phyloP scores from a whole-genome alignment of 2,888 invertebrate genomes.

The Volucella bombylans region DNA sequence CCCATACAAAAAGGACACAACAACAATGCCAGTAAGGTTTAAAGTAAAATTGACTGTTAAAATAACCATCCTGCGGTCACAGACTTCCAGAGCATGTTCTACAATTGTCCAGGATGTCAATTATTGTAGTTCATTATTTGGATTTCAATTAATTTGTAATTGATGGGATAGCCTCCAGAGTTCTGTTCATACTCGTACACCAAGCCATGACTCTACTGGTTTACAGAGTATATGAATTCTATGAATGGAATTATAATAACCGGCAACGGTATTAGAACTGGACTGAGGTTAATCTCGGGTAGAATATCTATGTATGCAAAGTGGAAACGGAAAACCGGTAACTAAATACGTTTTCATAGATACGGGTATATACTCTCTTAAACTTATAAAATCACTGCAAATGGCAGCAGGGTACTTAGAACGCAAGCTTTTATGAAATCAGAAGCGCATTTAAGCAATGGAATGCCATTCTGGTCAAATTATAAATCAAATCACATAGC shows the following conservation, averaged over 20 bases:
- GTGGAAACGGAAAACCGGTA: no score
- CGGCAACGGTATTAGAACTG: no score
- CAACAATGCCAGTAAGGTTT: constrained; percentile 32
- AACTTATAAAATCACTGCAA: no score
- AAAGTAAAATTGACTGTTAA: constrained; percentile 42
- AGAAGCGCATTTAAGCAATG: constrained; percentile 15
- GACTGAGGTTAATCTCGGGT: no score
- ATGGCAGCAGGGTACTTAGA: no score
- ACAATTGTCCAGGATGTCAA: constrained; percentile 65
- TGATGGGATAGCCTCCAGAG: constrained; percentile 47
- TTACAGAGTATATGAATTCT: no score
- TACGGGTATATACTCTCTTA: no score
- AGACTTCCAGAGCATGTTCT: constrained; percentile 49
- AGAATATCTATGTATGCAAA: no score
- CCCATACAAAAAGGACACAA: constrained; percentile 3
- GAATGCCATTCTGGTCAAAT: constrained; percentile 22
- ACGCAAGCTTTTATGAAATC: not conserved
- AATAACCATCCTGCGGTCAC: constrained; percentile 52
- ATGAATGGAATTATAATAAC: no score
- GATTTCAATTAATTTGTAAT: constrained; percentile 59
- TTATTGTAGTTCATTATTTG: constrained; percentile 66
- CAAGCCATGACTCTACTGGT: not conserved
- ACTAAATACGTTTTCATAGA: no score
- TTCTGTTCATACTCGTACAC: not conserved
- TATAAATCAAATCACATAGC: constrained; percentile 39